Conservation (phyloP, 2,113 vertebrate genomes). For the Eleginops maclovinus region DNA sequence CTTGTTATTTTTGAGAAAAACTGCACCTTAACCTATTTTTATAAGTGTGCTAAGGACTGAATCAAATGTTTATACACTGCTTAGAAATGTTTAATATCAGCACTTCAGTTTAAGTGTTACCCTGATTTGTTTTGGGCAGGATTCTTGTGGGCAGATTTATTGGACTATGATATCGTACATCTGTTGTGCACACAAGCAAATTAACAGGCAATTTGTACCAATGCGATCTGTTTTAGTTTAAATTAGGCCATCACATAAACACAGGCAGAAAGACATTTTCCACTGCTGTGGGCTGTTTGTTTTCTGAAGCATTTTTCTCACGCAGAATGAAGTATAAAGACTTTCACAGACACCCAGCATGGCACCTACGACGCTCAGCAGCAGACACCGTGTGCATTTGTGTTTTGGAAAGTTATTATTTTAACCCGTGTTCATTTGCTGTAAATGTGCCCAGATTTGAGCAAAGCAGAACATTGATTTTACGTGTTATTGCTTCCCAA, state of each 20-base stretch:
- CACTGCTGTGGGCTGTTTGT: slow-evolving; percentile 42
- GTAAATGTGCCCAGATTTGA: background rate
- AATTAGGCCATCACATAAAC: slow-evolving; percentile 65
- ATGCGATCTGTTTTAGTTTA: slow-evolving; percentile 60
- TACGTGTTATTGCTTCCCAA: background rate
- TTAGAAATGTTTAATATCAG: background rate
- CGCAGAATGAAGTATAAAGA: slow-evolving; percentile 16
- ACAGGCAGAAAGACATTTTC: slow-evolving; percentile 50
- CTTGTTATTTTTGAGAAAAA: background rate
- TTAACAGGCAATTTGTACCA: slow-evolving; percentile 63
- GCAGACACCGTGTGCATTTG: background rate
- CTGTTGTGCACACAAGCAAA: slow-evolving; percentile 49
- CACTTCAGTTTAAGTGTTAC: background rate
- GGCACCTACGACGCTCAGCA: background rate
- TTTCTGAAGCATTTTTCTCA: slow-evolving; percentile 66
- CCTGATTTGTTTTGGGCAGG: background rate
- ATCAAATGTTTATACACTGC: background rate
- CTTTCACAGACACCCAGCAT: background rate
- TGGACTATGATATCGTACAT: slow-evolving; percentile 51
- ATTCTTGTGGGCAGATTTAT: slow-evolving; percentile 46
- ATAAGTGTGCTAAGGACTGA: background rate
- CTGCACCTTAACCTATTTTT: background rate
- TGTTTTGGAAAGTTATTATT: background rate
- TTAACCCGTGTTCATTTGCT: background rate
- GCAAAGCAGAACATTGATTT: background rate